A percentile compares a stretch with the other conserved stretches of the same genome.
Evolutionary conservation across 2,797 vertebrate species (phyloP).

Genomic region (Squalus acanthias): DNA sequence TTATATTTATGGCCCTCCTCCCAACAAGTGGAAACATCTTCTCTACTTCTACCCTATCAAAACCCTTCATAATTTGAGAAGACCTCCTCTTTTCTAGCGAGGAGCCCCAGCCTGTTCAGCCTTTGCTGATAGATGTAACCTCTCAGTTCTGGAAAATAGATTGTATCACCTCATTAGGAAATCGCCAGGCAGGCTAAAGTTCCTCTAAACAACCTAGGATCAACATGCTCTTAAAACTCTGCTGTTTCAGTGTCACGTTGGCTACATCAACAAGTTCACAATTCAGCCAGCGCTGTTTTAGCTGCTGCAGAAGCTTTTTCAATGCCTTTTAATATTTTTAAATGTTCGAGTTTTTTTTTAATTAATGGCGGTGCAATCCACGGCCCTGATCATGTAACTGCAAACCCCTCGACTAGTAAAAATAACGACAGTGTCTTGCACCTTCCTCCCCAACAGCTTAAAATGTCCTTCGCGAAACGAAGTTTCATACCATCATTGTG

Average conservation of each 20-base stretch:
- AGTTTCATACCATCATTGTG: not conserved
- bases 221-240: not conserved
- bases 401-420: not conserved
- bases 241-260: not conserved
- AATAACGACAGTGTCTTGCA: not conserved
- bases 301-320: not conserved
- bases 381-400: not conserved
- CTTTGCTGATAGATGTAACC: not conserved
- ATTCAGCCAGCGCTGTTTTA: not conserved
- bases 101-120: not conserved
- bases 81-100: too few relatives aligned
- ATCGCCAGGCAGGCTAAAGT: not conserved
- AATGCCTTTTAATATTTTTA: not conserved
- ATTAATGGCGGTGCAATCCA: not conserved
- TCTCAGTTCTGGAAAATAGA: not conserved
- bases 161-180: not conserved
- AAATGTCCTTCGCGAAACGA: not conserved
- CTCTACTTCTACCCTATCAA: not conserved
- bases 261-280: not conserved
- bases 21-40: not conserved
- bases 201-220: too few relatives aligned
- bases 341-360: not conserved
- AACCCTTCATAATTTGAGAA: not conserved
- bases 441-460: not conserved
- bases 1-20: not conserved